Evolutionary conservation across 2,888 invertebrate genomes (phyloP).

Genomic region (Rhaphigaster nebulosa): DNA sequence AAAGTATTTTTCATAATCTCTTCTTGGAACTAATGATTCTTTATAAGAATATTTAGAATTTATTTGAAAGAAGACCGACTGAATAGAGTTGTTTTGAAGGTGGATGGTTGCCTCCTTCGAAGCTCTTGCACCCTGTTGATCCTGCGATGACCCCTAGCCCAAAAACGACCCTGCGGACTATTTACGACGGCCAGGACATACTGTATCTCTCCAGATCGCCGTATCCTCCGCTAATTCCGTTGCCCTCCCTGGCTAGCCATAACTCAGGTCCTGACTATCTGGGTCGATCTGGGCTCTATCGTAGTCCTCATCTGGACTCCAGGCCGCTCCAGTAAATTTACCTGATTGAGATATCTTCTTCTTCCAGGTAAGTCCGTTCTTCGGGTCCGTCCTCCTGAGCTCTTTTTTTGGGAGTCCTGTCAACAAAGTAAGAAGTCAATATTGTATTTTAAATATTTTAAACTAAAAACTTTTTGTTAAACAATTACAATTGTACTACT

Average conservation of each 20-base stretch:
- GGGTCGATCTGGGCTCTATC: conserved; percentile 32
- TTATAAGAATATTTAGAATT: too few species aligned
- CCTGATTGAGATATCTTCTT: conserved; percentile 35
- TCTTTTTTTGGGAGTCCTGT: neutral
- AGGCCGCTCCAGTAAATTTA: conserved; percentile 37
- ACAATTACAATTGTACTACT: too few species aligned
- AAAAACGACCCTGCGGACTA: neutral
- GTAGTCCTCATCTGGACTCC: conserved; percentile 23
- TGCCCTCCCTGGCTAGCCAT: neutral
- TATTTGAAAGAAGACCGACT: too few species aligned
- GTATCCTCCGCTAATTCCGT: conserved; percentile 2
- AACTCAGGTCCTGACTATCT: conserved; percentile 22
- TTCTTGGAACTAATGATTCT: too few species aligned
- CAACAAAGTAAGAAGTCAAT: neutral
- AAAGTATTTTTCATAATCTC: too few species aligned
- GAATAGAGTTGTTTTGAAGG: too few species aligned
- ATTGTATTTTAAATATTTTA: too few species aligned
- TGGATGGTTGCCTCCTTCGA: neutral
- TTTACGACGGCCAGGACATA: conserved; percentile 15
- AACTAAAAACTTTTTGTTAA: too few species aligned
- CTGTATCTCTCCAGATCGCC: conserved; percentile 25
- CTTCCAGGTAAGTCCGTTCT: conserved; percentile 14
- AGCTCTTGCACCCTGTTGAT: neutral
- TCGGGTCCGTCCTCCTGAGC: neutral
- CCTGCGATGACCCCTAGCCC: neutral